Evolutionary conservation across 2,888 invertebrate genomes (phyloP), one percentile per base, ranked within the genome.

Genomic region (Parapristionchus giblindavisi): DNA sequence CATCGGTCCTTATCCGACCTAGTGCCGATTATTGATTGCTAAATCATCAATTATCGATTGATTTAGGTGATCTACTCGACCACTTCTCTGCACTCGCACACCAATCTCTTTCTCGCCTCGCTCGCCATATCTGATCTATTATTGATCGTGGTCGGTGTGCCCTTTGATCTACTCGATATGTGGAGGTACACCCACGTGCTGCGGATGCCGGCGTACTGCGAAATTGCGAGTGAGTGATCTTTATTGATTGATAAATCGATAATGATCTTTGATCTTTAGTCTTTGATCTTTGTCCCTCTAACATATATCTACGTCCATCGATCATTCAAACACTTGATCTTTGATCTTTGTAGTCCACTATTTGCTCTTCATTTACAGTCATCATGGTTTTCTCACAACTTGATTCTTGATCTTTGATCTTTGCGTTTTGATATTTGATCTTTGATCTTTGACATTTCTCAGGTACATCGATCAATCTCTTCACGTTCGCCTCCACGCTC

Each of bases 401-500:
- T n/a, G n/a, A n/a, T n/a, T n/a, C n/a, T n/a, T n/a, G n/a, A n/a
- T n/a, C n/a, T n/a, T n/a, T n/a, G n/a, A n/a, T n/a, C n/a, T n/a
- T n/a, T n/a, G n/a, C n/a, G n/a, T n/a, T n/a, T n/a, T n/a, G n/a
- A n/a, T n/a, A n/a, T n/a, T n/a, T n/a, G n/a, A n/a, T n/a, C n/a
- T n/a, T n/a, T n/a, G n/a, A n/a, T n/a, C n/a, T n/a, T n/a, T 3
- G 8, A 29, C 17, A 11, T 48, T n/a, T 48, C 78, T 70, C 65
- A 83, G 84, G 84, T 75, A 86, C 84, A 11, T 75, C 85, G 5
- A 86, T 87, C 72, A 84, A 84, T 21, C 78, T 84, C 29, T 87
- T 87, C 78, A 87, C 87, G 0, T 87, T 84, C 76, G 82, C 82
- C 29, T 87, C 87, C 24, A 86, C 87, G 52, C 77, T 87, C 24